Conservation (phyloP, 30 jellyfish, hydroid and myxozoan species). For the Rhopilema esculentum region DNA sequence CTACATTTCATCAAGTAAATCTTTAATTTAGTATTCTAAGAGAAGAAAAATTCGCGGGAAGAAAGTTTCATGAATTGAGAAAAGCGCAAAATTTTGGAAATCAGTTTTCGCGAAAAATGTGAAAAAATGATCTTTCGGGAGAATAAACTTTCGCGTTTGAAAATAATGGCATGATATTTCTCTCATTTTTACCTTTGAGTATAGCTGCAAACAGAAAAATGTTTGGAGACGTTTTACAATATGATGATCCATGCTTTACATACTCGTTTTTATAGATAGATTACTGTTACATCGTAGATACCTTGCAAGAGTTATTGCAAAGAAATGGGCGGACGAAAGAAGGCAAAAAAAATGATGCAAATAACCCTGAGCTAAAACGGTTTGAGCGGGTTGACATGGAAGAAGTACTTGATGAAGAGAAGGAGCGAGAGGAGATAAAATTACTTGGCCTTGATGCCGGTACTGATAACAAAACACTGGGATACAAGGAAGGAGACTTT, state of each 20-base stretch:
- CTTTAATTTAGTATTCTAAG: no score
- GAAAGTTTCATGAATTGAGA: no score
- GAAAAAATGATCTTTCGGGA: no score
- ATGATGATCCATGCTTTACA: background rate
- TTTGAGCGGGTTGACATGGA: conserved; percentile 68
- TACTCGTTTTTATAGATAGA: background rate
- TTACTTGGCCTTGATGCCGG: conserved; percentile 32
- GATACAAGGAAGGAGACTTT: conserved; percentile 36
- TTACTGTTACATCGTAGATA: conserved; percentile 12
- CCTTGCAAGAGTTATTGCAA: conserved; percentile 40
- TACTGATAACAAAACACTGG: conserved; percentile 39
- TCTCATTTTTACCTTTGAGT: no score
- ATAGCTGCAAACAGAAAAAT: no score
- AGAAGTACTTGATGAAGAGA: conserved; percentile 43
- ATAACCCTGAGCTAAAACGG: conserved; percentile 22
- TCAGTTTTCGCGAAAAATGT: no score
- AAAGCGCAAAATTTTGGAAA: no score
- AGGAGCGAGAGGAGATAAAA: conserved; percentile 31
- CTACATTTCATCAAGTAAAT: no score
- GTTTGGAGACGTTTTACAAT: no score
- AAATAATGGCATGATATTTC: no score
- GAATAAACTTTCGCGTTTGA: no score
- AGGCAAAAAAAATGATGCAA: background rate
- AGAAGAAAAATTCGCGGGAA: no score
- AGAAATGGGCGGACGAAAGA: conserved; percentile 19